Conservation (phyloP, 2,797 vertebrate genomes). For the Sebastes matsubarae region DNA sequence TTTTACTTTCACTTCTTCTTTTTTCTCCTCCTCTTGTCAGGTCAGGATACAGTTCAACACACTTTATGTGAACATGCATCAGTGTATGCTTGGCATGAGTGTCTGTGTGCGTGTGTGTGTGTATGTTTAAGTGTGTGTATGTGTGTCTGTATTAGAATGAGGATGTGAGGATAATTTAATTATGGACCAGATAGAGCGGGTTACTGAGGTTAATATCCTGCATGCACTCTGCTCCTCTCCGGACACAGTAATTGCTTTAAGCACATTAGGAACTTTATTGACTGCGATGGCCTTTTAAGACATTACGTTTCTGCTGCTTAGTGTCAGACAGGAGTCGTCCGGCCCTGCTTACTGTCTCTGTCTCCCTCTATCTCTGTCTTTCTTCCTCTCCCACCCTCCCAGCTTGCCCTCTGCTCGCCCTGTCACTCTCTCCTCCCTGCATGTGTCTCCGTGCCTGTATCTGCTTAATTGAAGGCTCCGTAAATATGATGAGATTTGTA, state of each 20-base stretch:
- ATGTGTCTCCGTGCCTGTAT: slow-evolving; percentile 41
- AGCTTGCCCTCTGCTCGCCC: slow-evolving; percentile 36
- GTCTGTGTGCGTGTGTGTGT: slow-evolving; percentile 9
- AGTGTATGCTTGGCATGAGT: slow-evolving; percentile 3
- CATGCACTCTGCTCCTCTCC: slow-evolving; percentile 77
- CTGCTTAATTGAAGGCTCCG: slow-evolving; percentile 71
- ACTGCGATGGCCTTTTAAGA: slow-evolving; percentile 83
- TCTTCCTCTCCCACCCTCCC: slow-evolving; percentile 25
- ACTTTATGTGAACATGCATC: slow-evolving; percentile 32
- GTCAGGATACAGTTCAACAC: not conserved
- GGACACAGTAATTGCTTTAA: slow-evolving; percentile 83
- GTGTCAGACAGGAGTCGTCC: slow-evolving; percentile 74
- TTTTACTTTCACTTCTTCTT: not conserved
- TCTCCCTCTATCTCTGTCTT: slow-evolving; percentile 56
- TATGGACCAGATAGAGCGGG: slow-evolving; percentile 77
- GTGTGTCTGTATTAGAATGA: slow-evolving; percentile 55
- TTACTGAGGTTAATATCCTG: slow-evolving; percentile 83
- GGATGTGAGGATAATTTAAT: slow-evolving; percentile 83
- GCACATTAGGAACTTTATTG: slow-evolving; percentile 84
- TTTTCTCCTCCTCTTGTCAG: not conserved
- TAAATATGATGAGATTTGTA: slow-evolving; percentile 76
- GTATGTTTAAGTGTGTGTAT: not conserved
- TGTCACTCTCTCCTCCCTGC: slow-evolving; percentile 52
- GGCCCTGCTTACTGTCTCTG: slow-evolving; percentile 58
- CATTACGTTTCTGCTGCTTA: slow-evolving; percentile 79